Conservation (phyloP, 2,113 vertebrate species). For the Rhynchomys soricoides region DNA sequence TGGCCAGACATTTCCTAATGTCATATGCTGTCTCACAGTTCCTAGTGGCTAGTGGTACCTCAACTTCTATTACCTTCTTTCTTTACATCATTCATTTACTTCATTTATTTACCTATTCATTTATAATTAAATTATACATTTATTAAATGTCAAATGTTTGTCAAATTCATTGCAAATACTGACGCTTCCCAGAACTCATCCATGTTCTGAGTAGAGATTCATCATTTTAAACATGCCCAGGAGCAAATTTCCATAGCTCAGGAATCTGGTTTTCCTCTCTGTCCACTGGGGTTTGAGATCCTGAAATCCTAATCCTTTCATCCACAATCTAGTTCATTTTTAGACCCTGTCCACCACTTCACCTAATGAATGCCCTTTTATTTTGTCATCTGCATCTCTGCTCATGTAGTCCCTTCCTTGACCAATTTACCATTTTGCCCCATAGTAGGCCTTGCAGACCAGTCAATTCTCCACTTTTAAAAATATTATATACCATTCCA, state of each 20-base stretch:
- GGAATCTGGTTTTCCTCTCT: background rate
- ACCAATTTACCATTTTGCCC: background rate
- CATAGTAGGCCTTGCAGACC: background rate
- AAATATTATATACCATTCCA: background rate
- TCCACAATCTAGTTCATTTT: rapidly evolving
- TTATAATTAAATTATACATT: background rate
- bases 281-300: background rate
- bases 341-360: background rate
- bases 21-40: background rate
- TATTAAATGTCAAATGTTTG: background rate
- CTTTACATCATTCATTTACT: background rate
- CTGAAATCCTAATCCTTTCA: rapidly evolving
- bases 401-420: rapidly evolving
- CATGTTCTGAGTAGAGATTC: background rate
- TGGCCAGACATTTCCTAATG: background rate
- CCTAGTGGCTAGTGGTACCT: rapidly evolving
- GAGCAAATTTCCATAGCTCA: background rate
- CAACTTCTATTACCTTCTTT: background rate
- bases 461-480: background rate
- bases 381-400: background rate
- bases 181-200: background rate
- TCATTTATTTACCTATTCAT: background rate
- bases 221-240: background rate
- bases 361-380: rapidly evolving
- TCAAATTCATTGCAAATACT: background rate